A percentile compares a stretch with the other conserved stretches of the same genome.
Evolutionary conservation across 2,888 invertebrate species (phyloP).

Genomic region (Trypoxylon attenuatum): DNA sequence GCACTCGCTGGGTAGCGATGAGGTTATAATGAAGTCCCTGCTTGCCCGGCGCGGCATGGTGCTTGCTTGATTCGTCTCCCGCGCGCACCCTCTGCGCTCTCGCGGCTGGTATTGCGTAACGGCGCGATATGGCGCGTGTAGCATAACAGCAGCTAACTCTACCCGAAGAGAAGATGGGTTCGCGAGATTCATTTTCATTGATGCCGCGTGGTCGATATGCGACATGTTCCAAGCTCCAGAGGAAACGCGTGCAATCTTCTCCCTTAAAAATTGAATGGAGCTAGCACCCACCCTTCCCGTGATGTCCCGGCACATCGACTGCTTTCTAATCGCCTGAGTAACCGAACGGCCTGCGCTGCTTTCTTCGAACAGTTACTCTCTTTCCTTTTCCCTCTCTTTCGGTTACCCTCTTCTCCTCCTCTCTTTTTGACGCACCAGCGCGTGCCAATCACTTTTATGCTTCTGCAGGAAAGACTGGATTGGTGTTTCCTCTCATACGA

Average conservation of each 20-base stretch:
- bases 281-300: not conserved
- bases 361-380: no score
- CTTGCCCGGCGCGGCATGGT: slow-evolving; percentile 11
- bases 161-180: no score
- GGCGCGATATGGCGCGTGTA: not conserved
- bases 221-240: slow-evolving; percentile 2
- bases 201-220: slow-evolving; percentile 1
- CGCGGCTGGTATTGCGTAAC: slow-evolving; percentile 45
- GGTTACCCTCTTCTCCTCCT: no score
- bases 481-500: no score
- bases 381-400: no score
- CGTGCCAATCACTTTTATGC: no score
- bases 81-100: slow-evolving; percentile 15
- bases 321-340: not conserved
- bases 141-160: not conserved
- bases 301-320: not conserved
- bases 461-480: no score
- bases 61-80: slow-evolving; percentile 12
- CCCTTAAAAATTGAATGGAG: not conserved
- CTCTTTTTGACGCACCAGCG: no score
- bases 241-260: slow-evolving; percentile 7
- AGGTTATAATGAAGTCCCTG: slow-evolving; percentile 60
- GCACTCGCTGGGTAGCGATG: slow-evolving; percentile 59
- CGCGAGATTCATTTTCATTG: no score
- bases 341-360: no score